Conservation (phyloP, 2,797 vertebrate species). For the Rhinogobio ventralis region DNA sequence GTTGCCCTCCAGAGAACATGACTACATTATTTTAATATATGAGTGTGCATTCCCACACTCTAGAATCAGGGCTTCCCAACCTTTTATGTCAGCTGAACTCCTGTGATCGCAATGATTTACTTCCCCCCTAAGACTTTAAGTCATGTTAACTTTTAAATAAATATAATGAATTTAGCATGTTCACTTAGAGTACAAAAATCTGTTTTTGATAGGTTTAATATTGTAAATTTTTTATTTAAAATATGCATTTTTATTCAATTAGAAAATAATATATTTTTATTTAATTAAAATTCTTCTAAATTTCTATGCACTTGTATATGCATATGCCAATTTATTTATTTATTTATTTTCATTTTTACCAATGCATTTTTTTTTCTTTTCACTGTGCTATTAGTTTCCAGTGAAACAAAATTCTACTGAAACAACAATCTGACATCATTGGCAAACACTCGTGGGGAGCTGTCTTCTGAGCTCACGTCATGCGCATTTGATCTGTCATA, state of each 20-base stretch:
- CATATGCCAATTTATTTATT: neutral
- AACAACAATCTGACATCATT: conserved; percentile 47
- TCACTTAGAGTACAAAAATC: neutral
- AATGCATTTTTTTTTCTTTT: neutral
- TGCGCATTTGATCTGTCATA: neutral
- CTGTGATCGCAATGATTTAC: conserved; percentile 32
- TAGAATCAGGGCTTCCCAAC: conserved; percentile 9
- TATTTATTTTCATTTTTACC: too few relatives aligned
- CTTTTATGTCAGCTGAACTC: neutral
- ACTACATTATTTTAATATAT: conserved; percentile 22
- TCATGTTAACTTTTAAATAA: neutral
- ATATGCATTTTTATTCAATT: neutral
- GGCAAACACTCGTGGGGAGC: conserved; percentile 32
- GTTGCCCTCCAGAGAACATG: conserved; percentile 33
- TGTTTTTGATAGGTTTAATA: neutral
- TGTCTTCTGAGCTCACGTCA: neutral
- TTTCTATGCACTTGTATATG: neutral
- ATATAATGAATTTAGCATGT: neutral
- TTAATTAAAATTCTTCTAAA: neutral
- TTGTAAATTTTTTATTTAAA: neutral
- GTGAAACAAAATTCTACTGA: conserved; percentile 14
- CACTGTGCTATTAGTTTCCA: conserved; percentile 28
- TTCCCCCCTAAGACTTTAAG: neutral
- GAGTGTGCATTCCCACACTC: conserved; percentile 6
- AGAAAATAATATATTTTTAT: neutral